Conservation (phyloP, 2,113 vertebrate genomes). For the Urocolius indicus region DNA sequence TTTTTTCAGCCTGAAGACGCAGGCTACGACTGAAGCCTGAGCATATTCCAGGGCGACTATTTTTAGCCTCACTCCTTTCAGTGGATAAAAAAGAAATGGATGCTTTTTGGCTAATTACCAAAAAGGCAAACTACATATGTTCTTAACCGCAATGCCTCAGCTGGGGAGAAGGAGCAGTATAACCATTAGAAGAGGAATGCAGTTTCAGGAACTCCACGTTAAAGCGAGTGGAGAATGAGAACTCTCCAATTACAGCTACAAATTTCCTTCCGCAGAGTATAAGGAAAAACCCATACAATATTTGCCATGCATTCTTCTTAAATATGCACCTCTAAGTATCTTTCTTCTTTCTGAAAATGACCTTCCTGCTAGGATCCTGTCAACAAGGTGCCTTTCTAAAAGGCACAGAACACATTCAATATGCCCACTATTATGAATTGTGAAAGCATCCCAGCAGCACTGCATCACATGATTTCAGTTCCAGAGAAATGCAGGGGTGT, state of each 20-base stretch:
- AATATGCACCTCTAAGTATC: not conserved
- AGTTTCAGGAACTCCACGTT: not conserved
- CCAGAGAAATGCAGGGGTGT: not conserved
- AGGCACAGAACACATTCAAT: not conserved
- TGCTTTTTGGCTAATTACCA: conserved; percentile 47
- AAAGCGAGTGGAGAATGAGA: not conserved
- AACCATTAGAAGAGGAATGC: not conserved
- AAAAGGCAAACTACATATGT: not conserved
- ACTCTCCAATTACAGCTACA: not conserved
- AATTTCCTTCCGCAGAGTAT: not conserved
- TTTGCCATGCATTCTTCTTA: not conserved
- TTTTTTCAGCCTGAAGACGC: not conserved
- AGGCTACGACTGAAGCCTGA: not conserved
- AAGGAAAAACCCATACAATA: not conserved
- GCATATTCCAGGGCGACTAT: conserved; percentile 15
- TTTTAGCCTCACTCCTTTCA: conserved; percentile 28
- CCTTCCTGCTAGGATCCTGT: not conserved
- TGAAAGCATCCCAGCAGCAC: not conserved
- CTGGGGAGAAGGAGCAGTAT: not conserved
- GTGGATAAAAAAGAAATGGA: conserved; percentile 29
- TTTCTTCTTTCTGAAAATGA: not conserved
- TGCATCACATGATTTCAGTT: not conserved
- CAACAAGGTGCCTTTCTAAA: not conserved
- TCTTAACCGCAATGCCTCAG: not conserved
- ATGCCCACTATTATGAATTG: not conserved